A percentile compares a stretch with the other conserved stretches of the same genome.
Conservation (phyloP, 2,113 vertebrate genomes). For the Planiliza haematocheilus region DNA sequence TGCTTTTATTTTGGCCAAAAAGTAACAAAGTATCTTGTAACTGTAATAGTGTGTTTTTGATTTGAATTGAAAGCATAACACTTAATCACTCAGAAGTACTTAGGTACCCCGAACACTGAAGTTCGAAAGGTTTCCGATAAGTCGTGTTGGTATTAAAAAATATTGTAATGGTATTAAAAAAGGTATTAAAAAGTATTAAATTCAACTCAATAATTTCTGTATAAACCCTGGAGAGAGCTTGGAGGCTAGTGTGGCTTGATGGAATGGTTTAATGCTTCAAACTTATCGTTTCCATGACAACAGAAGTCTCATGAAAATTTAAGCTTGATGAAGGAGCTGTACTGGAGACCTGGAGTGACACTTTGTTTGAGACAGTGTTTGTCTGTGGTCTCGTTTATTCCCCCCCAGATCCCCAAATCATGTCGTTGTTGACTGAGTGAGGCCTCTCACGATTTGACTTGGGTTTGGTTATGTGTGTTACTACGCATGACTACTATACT, state of each 20-base stretch:
- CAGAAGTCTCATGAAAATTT: slow-evolving; percentile 19
- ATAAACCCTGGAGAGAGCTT: background rate
- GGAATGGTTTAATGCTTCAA: slow-evolving; percentile 59
- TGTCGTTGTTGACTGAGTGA: slow-evolving; percentile 20
- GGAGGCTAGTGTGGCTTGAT: slow-evolving; percentile 2
- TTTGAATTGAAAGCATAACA: too few species aligned
- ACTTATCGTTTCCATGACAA: slow-evolving; percentile 67
- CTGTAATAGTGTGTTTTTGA: too few species aligned
- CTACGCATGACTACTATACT: too few species aligned
- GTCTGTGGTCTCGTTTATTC: background rate
- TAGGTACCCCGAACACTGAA: too few species aligned
- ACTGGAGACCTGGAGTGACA: slow-evolving; percentile 28
- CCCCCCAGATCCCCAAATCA: background rate
- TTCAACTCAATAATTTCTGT: too few species aligned
- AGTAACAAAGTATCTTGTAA: too few species aligned
- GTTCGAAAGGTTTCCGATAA: too few species aligned
- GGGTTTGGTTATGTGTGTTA: slow-evolving; percentile 12
- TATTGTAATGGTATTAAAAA: too few species aligned
- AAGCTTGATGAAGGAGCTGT: slow-evolving; percentile 37
- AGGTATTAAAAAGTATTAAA: too few species aligned
- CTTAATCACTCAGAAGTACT: too few species aligned
- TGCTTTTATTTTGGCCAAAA: too few species aligned
- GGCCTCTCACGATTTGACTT: background rate
- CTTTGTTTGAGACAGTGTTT: slow-evolving; percentile 16
- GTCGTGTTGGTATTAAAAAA: too few species aligned